phyloP scores from a whole-genome alignment of 1,140 invertebrate species.

The Hylaeus anthracinus region DNA sequence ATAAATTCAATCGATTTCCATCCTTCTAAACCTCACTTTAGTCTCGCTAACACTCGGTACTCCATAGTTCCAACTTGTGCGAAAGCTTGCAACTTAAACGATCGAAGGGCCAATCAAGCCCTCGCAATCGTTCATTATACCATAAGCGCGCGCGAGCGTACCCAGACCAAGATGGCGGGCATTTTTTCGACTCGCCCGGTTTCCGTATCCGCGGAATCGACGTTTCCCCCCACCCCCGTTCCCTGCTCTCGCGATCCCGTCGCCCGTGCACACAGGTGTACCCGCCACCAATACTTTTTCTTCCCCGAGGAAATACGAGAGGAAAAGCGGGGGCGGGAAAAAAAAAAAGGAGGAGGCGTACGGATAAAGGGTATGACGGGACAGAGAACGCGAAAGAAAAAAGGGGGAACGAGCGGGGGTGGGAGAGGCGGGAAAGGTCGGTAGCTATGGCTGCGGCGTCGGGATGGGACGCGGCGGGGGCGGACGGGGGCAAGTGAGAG shows the following conservation, averaged over 20 bases:
- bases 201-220: constrained; percentile 44
- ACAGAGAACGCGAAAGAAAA: constrained; percentile 6
- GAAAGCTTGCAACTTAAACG: no score
- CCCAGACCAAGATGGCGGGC: constrained; percentile 50
- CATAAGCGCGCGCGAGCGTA: background rate
- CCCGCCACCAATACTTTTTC: constrained; percentile 56
- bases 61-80: no score
- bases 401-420: constrained; percentile 13
- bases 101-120: no score
- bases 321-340: background rate
- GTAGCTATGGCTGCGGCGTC: constrained; percentile 56
- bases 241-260: constrained; percentile 42
- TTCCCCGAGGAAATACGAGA: constrained; percentile 14
- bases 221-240: constrained; percentile 50
- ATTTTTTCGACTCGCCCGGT: constrained; percentile 53
- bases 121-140: no score
- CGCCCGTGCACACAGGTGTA: constrained; percentile 58
- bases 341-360: background rate
- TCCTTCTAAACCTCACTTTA: no score
- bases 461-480: background rate
- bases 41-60: no score
- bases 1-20: no score
- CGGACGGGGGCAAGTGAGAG: constrained; percentile 45
- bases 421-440: constrained; percentile 31
- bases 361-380: constrained; percentile 5